A percentile compares a stretch with the other conserved stretches of the same genome.
These are phyloP conservation scores for Conopomorpha cramerella DNA, from an alignment of 1,140 invertebrate genomes.

Conservation along the genomic window DNA sequence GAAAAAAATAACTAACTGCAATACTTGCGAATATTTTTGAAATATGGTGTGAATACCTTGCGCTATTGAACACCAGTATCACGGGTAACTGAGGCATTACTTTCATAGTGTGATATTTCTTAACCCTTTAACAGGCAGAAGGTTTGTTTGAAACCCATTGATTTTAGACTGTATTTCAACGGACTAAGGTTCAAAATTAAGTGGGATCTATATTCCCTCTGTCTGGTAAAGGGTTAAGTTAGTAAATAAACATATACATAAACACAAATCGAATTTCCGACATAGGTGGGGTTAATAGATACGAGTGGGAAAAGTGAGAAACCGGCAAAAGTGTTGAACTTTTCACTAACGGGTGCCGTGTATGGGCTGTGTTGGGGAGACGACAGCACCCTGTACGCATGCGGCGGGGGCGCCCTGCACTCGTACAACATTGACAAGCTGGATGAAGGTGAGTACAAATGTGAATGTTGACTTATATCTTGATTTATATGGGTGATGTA, in stretches of 20 bases:
- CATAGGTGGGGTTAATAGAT: slow-evolving; percentile 62
- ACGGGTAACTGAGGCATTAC: too few relatives aligned
- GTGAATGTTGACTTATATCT: not conserved
- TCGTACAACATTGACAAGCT: slow-evolving; percentile 46
- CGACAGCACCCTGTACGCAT: slow-evolving; percentile 48
- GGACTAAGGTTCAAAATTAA: too few relatives aligned
- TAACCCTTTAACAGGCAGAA: too few relatives aligned
- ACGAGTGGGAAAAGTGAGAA: slow-evolving; percentile 18
- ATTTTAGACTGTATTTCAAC: too few relatives aligned
- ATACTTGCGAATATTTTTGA: too few relatives aligned
- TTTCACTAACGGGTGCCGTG: slow-evolving; percentile 19
- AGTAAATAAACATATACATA: slow-evolving; percentile 27
- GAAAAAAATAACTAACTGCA: not conserved
- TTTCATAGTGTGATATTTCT: not conserved
- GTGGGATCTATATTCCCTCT: too few relatives aligned
- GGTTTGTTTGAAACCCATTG: too few relatives aligned
- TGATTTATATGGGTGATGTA: not conserved
- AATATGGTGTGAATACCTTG: too few relatives aligned
- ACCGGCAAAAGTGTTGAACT: slow-evolving; percentile 17
- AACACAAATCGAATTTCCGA: slow-evolving; percentile 35
- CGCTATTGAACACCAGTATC: not conserved
- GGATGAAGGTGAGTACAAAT: slow-evolving; percentile 37
- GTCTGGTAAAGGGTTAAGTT: too few relatives aligned
- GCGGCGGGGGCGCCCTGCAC: slow-evolving; percentile 53
- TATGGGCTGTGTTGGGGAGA: slow-evolving; percentile 42